phyloP scores from a whole-genome alignment of 2,113 vertebrate species.

The Pelodiscus sinensis region DNA sequence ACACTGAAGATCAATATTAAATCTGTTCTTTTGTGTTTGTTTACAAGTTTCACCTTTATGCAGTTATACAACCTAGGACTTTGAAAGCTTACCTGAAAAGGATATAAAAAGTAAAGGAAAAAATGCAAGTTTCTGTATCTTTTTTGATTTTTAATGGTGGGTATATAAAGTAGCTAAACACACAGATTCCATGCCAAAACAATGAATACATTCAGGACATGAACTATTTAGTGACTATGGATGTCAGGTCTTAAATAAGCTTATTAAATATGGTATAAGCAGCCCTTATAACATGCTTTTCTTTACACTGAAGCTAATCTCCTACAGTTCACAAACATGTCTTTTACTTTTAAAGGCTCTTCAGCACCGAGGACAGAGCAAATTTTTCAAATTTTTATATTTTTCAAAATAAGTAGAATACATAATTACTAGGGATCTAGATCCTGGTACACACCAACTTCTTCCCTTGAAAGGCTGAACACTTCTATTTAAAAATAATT shows the following conservation, averaged over 20 bases:
- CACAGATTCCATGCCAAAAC: background rate
- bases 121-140: too few species aligned
- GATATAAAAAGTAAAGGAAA: too few species aligned
- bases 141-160: background rate
- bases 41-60: background rate
- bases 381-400: too few species aligned
- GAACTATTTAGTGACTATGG: background rate
- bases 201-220: background rate
- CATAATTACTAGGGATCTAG: background rate
- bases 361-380: conserved; percentile 73
- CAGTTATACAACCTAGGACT: background rate
- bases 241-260: background rate
- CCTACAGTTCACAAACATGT: background rate
- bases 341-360: background rate
- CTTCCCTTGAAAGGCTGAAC: background rate
- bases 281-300: background rate
- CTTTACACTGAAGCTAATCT: background rate
- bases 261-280: too few species aligned
- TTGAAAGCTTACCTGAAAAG: background rate
- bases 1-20: background rate
- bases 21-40: background rate
- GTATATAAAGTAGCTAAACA: background rate
- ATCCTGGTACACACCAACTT: background rate
- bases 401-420: background rate
- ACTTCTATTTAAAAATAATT: background rate